phyloP scores from a whole-genome alignment of 1,140 invertebrate genomes.

The Muscidifurax raptorellus region DNA sequence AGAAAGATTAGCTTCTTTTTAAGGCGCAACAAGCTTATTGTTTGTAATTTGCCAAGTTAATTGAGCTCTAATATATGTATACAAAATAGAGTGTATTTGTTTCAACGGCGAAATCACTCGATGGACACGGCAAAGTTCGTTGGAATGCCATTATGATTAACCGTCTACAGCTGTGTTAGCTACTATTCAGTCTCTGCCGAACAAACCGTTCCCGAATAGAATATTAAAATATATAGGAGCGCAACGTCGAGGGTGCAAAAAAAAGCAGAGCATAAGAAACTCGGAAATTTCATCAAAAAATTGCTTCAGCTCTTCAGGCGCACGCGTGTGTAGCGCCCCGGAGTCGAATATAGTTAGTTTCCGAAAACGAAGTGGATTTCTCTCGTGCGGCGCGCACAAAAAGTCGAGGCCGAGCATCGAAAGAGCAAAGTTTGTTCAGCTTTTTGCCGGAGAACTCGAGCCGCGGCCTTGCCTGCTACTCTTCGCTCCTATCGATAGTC shows the following conservation, averaged over 20 bases:
- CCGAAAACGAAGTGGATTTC: slow-evolving; percentile 11
- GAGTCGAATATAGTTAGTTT: slow-evolving; percentile 1
- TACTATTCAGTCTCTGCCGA: background rate
- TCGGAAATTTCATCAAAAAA: background rate
- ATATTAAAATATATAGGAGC: background rate
- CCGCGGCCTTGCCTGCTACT: background rate
- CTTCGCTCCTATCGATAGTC: background rate
- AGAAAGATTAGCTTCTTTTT: background rate
- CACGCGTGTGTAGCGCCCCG: background rate
- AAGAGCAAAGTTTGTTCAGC: slow-evolving; percentile 12
- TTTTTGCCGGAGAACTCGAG: background rate
- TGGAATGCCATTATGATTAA: background rate
- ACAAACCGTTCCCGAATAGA: background rate
- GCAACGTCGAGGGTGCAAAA: background rate
- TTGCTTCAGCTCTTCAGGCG: background rate
- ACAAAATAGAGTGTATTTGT: background rate
- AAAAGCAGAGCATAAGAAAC: background rate
- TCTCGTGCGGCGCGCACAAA: background rate
- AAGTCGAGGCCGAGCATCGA: background rate
- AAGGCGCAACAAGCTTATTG: background rate
- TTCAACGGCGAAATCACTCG: background rate
- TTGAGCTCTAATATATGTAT: background rate
- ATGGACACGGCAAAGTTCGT: background rate
- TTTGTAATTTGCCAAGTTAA: background rate
- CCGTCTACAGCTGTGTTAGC: background rate